Base-by-base conservation (phyloP, 2,113 vertebrate genomes). In the Elephas maximus region DNA sequence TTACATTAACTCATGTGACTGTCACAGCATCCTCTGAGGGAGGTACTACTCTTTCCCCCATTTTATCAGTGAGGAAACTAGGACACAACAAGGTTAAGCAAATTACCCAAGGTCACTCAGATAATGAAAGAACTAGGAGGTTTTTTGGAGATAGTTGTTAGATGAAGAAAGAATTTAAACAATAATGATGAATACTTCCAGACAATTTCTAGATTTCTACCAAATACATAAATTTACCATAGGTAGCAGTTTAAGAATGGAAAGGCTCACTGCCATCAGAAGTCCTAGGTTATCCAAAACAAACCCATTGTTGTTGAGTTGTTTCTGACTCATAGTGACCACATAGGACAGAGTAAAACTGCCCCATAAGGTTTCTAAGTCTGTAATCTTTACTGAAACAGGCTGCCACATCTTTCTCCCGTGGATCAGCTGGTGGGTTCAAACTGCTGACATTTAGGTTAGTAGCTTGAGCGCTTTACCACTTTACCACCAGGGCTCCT, bases 61-160 rank as follows among this genome's bases (percentile, higher is more conserved):
- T 85, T 77, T 96, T 81, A 14, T 78, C 79, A 84, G 5, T 76
- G 90, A 93, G 78, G 57, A 95, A 90, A 86, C 77, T 80, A 71
- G 63, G 37, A 76, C 41, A 60, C 24, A 53, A 60, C 33, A 2
- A 74, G 6, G 48, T 18, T 85, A 85, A 83, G 41, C 53, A 92
- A 93, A 83, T 88, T 82, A 24, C 7, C 11, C 48, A 92, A 71
- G 15, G 51, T 73, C 82, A 81, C 37, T 26, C 0, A 81, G 60
- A 41, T 77, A 82, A 71, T 74, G 53, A 65, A 88, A 24, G 45
- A 88, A 94, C 45, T 11, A 78, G 44, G 30, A 73, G 24, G n/a
- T 26, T 63, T 71, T 69, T 24, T 6, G n/a, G 51, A 97, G 74
- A 57, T 5, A 90, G 69, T 60, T 94, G 45, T 90, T 57, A 90